phyloP scores from a whole-genome alignment of 2,113 vertebrate genomes.

The Suncus etruscus region DNA sequence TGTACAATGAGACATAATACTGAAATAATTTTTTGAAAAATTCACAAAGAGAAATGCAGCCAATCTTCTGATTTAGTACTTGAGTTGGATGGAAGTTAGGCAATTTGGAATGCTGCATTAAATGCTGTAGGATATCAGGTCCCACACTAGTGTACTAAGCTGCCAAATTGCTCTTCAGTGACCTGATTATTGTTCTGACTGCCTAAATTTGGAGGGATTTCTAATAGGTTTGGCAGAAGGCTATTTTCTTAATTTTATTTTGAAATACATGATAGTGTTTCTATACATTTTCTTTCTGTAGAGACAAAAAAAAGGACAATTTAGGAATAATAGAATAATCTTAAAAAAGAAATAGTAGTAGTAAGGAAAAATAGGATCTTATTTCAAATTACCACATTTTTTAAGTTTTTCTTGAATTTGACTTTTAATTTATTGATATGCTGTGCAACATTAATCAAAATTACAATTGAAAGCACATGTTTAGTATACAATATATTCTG shows the following conservation, averaged over 20 bases:
- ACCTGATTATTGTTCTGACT: slow-evolving; percentile 2
- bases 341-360: neutral
- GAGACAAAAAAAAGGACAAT: neutral
- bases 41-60: slow-evolving; percentile 42
- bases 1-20: slow-evolving; percentile 6
- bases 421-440: no score
- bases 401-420: no score
- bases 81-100: slow-evolving; percentile 43
- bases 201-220: neutral
- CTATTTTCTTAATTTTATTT: slow-evolving; percentile 23
- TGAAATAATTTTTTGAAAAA: slow-evolving; percentile 53
- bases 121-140: slow-evolving; percentile 37
- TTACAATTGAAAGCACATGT: neutral
- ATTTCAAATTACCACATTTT: neutral
- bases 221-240: neutral
- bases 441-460: no score
- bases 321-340: neutral
- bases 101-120: slow-evolving; percentile 51
- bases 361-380: neutral
- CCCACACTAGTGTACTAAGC: neutral
- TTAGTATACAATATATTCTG: neutral
- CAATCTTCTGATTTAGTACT: slow-evolving; percentile 30
- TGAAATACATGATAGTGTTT: neutral
- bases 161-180: slow-evolving; percentile 22
- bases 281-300: neutral